Conservation (phyloP, 2,888 invertebrate species). For the Epiperipatus broadwayi region DNA sequence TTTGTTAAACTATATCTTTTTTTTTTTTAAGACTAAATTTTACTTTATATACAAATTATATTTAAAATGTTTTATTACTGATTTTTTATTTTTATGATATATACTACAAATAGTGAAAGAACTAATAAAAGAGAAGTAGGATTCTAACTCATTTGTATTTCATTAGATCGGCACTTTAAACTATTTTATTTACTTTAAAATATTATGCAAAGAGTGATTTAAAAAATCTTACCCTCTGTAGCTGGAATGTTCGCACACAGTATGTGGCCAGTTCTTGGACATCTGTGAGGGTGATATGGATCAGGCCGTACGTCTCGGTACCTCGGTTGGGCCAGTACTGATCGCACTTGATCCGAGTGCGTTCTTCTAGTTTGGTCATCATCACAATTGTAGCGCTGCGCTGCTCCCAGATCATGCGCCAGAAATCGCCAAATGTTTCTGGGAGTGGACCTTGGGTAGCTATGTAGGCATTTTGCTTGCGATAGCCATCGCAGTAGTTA, state of each 20-base stretch:
- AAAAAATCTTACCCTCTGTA: constrained; percentile 40
- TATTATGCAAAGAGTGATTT: neutral
- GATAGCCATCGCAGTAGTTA: constrained; percentile 96
- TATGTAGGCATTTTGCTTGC: constrained; percentile 93
- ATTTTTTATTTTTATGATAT: no score
- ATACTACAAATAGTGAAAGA: no score
- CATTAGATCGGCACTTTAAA: no score
- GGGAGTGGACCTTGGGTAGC: constrained; percentile 94
- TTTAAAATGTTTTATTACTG: no score
- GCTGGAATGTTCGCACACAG: constrained; percentile 87
- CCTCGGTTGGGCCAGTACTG: constrained; percentile 96
- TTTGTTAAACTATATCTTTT: no score
- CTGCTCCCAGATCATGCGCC: constrained; percentile 99
- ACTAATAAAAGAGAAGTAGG: no score
- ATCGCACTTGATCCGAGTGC: constrained; percentile 87
- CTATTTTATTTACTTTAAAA: no score
- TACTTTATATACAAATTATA: no score
- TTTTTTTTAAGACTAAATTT: no score
- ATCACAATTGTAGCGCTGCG: constrained; percentile 85
- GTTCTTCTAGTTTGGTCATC: constrained; percentile 97
- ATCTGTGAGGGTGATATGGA: constrained; percentile 82
- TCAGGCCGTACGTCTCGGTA: constrained; percentile 79
- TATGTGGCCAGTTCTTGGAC: constrained; percentile 93
- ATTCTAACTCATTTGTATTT: no score
- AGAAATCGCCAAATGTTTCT: constrained; percentile 93